Base-by-base conservation (phyloP, 2,113 vertebrate genomes). In the Cettia cetti region DNA sequence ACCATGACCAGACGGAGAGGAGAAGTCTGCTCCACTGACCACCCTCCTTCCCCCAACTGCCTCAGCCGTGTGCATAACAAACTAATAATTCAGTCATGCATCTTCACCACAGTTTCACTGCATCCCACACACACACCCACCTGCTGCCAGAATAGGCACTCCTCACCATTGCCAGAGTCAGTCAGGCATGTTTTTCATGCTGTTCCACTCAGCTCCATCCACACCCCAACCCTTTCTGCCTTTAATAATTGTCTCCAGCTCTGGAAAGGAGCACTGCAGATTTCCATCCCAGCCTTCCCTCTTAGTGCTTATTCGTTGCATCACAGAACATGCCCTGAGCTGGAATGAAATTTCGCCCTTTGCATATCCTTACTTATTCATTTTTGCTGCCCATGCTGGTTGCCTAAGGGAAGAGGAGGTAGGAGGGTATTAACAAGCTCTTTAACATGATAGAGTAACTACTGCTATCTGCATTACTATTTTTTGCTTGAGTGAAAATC, bases 151-250 rank as follows among this genome's bases (percentile, higher is more conserved):
- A 94, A 94, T 63, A 92, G 39, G 78, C 47, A 66, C 14, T 61
- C 77, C 27, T 75, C 30, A 68, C 16, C 53, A 64, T 45, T 77
- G 49, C 63, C 76, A 91, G 82, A 94, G 61, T 72, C 15, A 82
- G 76, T 79, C 76, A 78, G 87, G 57, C 81, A 94, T 94, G 66
- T 50, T 97, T 90, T 84, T 77, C 81, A 49, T 2, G 1, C 44
- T 82, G 63, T 91, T 90, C 92, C 92, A 96, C 92, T 83, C 71
- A 89, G 85, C 60, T 85, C 44, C 65, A 94, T 90, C 87, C 92
- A 92, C 61, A 96, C 27, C 82, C 71, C 16, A 6, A 76, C 60
- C 47, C 57, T 96, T 78, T 82, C 80, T 96, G 64, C 56, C 80
- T 96, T 70, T 75, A 78, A 93, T 72, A 86, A 89, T 89, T 78